Conservation (phyloP, 2,797 vertebrate genomes). For the Cephalopachus bancanus region DNA sequence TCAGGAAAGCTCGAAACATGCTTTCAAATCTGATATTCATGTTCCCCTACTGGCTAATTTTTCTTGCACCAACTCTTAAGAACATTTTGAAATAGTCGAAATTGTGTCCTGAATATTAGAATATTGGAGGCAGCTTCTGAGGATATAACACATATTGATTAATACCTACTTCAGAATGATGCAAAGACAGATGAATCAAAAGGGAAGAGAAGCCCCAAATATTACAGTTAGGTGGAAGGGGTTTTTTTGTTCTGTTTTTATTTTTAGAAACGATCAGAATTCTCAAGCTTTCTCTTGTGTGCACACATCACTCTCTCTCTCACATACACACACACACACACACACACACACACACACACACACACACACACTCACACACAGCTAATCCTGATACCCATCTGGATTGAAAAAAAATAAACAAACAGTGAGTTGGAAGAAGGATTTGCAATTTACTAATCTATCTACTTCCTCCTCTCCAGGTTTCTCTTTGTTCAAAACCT, state of each 20-base stretch:
- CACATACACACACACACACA: no score
- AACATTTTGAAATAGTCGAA: conserved; percentile 12
- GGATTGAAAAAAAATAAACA: neutral
- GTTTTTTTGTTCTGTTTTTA: no score
- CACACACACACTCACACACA: no score
- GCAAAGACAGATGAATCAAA: neutral
- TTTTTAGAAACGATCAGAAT: neutral
- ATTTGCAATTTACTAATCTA: neutral
- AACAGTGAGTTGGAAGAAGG: neutral
- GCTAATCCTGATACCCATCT: neutral
- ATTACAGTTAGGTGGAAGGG: neutral
- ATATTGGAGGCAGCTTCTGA: neutral
- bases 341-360: neutral
- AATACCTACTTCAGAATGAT: neutral
- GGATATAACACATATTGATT: neutral
- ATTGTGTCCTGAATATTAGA: neutral
- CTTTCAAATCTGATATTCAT: neutral
- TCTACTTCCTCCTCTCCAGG: neutral
- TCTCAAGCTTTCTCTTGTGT: neutral
- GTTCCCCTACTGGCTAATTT: neutral
- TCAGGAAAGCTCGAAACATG: neutral
- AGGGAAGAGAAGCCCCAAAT: neutral
- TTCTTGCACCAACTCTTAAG: neutral
- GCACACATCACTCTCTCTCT: neutral
- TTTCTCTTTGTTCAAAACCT: neutral